phyloP scores from a whole-genome alignment of 2,888 invertebrate genomes.

The Tinea semifulvella region DNA sequence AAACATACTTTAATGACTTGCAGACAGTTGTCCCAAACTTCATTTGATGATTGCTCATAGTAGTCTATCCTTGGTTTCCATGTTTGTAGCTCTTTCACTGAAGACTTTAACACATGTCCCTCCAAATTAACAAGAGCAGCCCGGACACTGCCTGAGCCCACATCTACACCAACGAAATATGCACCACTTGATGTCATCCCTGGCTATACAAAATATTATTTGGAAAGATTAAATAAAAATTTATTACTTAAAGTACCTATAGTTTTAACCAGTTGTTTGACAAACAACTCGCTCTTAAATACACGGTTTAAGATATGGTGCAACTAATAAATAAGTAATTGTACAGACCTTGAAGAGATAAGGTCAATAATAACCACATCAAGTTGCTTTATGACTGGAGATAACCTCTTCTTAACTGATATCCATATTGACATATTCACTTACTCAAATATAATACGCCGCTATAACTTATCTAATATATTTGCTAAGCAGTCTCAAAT shows the following conservation, averaged over 20 bases:
- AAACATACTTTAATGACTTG: constrained; percentile 77
- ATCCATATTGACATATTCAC: not conserved
- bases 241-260: no score
- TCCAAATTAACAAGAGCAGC: constrained; percentile 78
- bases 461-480: no score
- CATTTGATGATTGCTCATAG: constrained; percentile 90
- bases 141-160: constrained; percentile 91
- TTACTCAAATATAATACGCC: no score
- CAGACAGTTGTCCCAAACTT: constrained; percentile 85
- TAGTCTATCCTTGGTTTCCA: constrained; percentile 80
- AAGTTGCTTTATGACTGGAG: not conserved
- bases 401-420: constrained; percentile 6
- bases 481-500: no score
- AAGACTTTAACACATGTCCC: constrained; percentile 73
- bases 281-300: no score
- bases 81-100: constrained; percentile 74
- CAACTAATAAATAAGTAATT: constrained; percentile 12
- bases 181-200: constrained; percentile 27
- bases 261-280: no score
- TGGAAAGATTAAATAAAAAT: no score
- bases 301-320: not conserved
- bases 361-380: constrained; percentile 10
- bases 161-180: constrained; percentile 89
- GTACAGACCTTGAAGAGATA: constrained; percentile 9
- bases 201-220: not conserved